These are phyloP conservation scores for Amblyjoppa fuscipennis DNA, from an alignment of 2,888 invertebrate genomes.

Conservation along the genomic window DNA sequence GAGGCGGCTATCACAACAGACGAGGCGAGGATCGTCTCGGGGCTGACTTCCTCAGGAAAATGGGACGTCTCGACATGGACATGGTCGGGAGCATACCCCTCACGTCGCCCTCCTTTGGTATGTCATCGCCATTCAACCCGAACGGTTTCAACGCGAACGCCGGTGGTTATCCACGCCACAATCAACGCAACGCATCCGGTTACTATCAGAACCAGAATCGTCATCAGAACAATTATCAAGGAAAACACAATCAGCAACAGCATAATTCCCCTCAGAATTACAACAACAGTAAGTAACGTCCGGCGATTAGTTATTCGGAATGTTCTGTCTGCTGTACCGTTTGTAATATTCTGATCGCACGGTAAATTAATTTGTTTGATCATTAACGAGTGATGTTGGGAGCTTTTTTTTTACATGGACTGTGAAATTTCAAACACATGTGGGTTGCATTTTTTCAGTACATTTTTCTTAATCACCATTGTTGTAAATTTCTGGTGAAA, in stretches of 20 bases:
- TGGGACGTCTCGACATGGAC: slow-evolving; percentile 90
- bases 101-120: slow-evolving; percentile 88
- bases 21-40: slow-evolving; percentile 84
- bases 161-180: slow-evolving; percentile 82
- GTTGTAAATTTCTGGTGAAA: no score
- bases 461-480: no score
- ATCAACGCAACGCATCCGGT: slow-evolving; percentile 84
- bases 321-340: no score
- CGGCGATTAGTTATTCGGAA: background rate
- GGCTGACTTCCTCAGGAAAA: slow-evolving; percentile 88
- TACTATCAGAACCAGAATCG: slow-evolving; percentile 82
- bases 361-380: no score
- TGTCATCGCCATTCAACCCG: slow-evolving; percentile 86
- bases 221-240: slow-evolving; percentile 84
- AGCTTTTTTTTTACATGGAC: no score
- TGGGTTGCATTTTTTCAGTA: no score
- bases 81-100: slow-evolving; percentile 91
- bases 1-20: slow-evolving; percentile 76
- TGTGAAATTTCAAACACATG: no score
- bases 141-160: slow-evolving; percentile 81
- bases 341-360: no score
- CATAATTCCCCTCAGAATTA: slow-evolving; percentile 83
- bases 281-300: slow-evolving; percentile 82
- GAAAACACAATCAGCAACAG: slow-evolving; percentile 84
- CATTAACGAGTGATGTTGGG: no score